phyloP scores from a whole-genome alignment of 2,888 invertebrate genomes.

The Drosophila mulleri region DNA sequence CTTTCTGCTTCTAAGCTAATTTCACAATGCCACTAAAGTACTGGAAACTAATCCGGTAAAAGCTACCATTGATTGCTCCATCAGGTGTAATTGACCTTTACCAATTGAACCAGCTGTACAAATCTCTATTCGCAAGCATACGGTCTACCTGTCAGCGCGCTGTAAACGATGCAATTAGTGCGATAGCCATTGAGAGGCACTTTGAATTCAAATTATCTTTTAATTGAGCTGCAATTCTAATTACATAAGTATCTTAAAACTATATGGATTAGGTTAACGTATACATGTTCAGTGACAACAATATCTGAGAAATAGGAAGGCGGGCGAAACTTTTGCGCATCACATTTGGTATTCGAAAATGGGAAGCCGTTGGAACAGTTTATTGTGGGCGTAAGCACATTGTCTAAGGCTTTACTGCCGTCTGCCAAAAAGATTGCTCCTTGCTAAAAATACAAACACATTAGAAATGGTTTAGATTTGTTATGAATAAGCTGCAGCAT shows the following conservation, averaged over 20 bases:
- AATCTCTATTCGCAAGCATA: slow-evolving; percentile 49
- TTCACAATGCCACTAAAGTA: slow-evolving; percentile 9
- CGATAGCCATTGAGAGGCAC: slow-evolving; percentile 25
- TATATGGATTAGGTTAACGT: slow-evolving; percentile 52
- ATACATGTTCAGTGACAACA: slow-evolving; percentile 30
- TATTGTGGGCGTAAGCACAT: slow-evolving; percentile 12
- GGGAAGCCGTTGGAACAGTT: slow-evolving; percentile 35
- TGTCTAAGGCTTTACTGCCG: slow-evolving; percentile 54
- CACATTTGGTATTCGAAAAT: slow-evolving; percentile 46
- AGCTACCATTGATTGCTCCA: not conserved
- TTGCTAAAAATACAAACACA: slow-evolving; percentile 46
- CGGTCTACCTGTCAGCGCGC: slow-evolving; percentile 36
- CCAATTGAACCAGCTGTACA: slow-evolving; percentile 1
- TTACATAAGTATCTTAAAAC: slow-evolving; percentile 43
- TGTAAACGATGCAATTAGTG: slow-evolving; percentile 50
- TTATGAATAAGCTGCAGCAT: not conserved
- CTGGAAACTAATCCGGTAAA: slow-evolving; percentile 6
- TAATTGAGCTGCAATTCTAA: slow-evolving; percentile 59
- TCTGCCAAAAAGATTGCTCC: slow-evolving; percentile 68
- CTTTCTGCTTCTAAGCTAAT: not conserved
- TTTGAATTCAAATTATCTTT: slow-evolving; percentile 70
- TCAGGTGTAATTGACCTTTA: not conserved
- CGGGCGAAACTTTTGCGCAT: slow-evolving; percentile 46
- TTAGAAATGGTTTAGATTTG: not conserved
- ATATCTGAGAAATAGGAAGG: slow-evolving; percentile 23